Evolutionary conservation across 2,888 invertebrate species (phyloP).

Genomic region (Formica aserva): DNA sequence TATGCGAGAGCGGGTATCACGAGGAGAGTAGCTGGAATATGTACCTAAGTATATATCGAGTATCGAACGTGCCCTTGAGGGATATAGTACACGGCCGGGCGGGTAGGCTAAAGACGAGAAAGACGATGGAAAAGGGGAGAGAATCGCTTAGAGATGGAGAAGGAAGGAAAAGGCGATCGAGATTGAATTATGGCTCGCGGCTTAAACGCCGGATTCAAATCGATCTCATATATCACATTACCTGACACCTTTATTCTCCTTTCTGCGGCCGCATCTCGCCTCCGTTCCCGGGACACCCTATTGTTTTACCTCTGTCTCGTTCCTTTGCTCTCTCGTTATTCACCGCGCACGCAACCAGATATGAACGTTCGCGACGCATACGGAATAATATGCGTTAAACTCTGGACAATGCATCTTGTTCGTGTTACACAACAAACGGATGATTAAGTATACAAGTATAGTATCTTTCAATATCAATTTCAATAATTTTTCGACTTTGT

Average conservation of each 20-base stretch:
- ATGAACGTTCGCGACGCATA: neutral
- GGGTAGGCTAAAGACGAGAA: constrained; percentile 7
- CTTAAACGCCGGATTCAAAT: constrained; percentile 75
- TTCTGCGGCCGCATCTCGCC: constrained; percentile 66
- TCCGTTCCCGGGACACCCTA: constrained; percentile 52
- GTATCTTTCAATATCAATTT: constrained; percentile 2
- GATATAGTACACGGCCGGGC: constrained; percentile 53
- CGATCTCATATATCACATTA: constrained; percentile 78
- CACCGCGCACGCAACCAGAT: constrained; percentile 39
- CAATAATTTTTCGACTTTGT: neutral
- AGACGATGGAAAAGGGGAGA: constrained; percentile 44
- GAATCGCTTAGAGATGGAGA: constrained; percentile 42
- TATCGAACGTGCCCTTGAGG: constrained; percentile 71
- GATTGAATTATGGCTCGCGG: constrained; percentile 72
- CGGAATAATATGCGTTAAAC: constrained; percentile 41
- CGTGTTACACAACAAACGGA: constrained; percentile 5
- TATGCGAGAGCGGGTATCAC: constrained; percentile 59
- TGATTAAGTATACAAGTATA: neutral
- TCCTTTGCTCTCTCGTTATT: constrained; percentile 54
- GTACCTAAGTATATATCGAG: constrained; percentile 68
- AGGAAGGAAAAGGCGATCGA: constrained; percentile 64
- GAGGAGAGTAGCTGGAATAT: constrained; percentile 68
- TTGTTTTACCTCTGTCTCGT: constrained; percentile 67
- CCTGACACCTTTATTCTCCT: constrained; percentile 76
- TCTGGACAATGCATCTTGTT: constrained; percentile 3